Evolutionary conservation across 2,797 vertebrate species (phyloP).

Genomic region (Mormyrus hasselquistii): DNA sequence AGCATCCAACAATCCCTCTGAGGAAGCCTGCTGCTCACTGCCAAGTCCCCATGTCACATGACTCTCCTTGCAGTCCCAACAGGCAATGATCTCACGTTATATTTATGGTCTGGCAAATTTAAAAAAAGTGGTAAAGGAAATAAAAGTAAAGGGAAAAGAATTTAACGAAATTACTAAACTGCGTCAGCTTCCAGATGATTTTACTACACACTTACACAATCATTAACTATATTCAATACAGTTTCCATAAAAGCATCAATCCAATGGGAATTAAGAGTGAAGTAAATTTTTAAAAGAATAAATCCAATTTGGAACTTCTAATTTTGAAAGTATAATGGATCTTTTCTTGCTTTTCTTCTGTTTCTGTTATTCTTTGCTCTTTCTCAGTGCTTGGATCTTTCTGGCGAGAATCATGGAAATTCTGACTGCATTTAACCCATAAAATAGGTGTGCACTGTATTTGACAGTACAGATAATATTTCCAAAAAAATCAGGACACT

Average conservation of each 20-base stretch:
- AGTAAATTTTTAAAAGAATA: neutral
- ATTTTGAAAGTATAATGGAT: neutral
- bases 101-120: slow-evolving; percentile 6
- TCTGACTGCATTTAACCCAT: neutral
- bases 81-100: slow-evolving; percentile 1
- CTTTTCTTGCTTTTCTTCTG: neutral
- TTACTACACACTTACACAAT: neutral
- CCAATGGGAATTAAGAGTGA: slow-evolving; percentile 1
- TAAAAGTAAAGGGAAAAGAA: neutral
- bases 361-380: neutral
- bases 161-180: neutral
- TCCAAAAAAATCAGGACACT: neutral
- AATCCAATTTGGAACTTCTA: neutral
- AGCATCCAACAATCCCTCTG: neutral
- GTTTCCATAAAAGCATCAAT: neutral
- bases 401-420: neutral
- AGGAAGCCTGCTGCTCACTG: neutral
- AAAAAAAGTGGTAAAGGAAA: neutral
- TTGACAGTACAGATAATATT: neutral
- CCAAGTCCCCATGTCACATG: neutral
- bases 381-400: neutral
- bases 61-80: neutral
- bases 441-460: neutral
- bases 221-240: neutral
- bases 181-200: neutral